Base-by-base conservation (phyloP, 1,140 invertebrate genomes). In the Lethocerus indicus region DNA sequence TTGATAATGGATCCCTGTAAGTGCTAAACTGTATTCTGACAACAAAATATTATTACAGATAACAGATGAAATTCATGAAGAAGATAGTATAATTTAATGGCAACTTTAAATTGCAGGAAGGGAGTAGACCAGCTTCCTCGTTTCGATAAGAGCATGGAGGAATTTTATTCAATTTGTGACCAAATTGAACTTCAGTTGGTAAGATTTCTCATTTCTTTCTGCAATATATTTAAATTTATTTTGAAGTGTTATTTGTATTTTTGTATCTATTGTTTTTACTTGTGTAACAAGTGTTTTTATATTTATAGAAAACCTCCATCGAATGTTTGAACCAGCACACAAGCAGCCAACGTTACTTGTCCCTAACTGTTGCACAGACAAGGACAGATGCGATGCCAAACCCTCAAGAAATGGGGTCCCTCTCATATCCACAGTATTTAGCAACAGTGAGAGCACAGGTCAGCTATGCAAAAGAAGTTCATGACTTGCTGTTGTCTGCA, bases 101-200 rank as follows among this genome's bases (percentile, higher is more conserved):
- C n/a, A n/a, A n/a, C n/a, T 65, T 63, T 54, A 57, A 56, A 51
- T 74, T 75, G 27, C 57, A 82, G 84, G 13, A 90, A 91, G 71
- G 73, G 75, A 1, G 71, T 79, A 14, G 83, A 89, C 55, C 69
- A 76, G 36, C 73, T 73, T 51, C 59, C 67, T 9, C 71, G 84
- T 47, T 91, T 92, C 70, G 90, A 95, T 60, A 91, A 89, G 64
- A 80, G 83, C 59, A 71, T 93, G 57, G 90, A 95, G 68, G 89
- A 94, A 58, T 93, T 94, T 61, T 94, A 89, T 63, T 84, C 87
- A 0, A 77, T 90, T 40, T 93, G 89, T 67, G 90, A 95, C 67
- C 89, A 92, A 70, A 87, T 93, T 58, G 90, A 95, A 65, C 64
- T 93, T 9, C 81, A 90, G 65, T 72, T 95, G 69, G 81, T 84